A percentile compares a stretch with the other conserved stretches of the same genome.
phyloP scores from a whole-genome alignment of 2,797 vertebrate species.

The Pangasius djambal region DNA sequence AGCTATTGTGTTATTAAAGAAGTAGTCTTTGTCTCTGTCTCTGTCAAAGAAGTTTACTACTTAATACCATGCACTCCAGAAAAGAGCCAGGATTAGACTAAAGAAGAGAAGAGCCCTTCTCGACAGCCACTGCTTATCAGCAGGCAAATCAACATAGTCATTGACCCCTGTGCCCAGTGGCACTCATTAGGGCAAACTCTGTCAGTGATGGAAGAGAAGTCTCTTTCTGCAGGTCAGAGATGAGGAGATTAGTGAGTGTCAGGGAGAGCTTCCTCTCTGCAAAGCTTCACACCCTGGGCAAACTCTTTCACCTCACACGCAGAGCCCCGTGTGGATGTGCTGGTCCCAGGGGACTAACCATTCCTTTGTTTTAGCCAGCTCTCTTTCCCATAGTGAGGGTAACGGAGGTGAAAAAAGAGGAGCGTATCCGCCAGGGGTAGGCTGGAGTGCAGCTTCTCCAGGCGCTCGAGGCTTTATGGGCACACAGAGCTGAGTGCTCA shows the following conservation, averaged over 20 bases:
- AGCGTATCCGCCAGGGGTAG: conserved; percentile 55
- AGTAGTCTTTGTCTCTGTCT: neutral
- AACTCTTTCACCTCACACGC: conserved; percentile 55
- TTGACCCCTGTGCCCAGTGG: conserved; percentile 78
- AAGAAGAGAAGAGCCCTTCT: conserved; percentile 43
- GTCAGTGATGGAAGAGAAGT: conserved; percentile 83
- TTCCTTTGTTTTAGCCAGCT: conserved; percentile 59
- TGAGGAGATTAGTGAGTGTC: conserved; percentile 68
- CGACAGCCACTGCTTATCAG: conserved; percentile 77
- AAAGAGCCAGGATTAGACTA: conserved; percentile 2
- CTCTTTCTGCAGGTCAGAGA: conserved; percentile 81
- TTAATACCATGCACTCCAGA: neutral
- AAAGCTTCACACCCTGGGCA: conserved; percentile 62
- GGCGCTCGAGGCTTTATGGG: conserved; percentile 71
- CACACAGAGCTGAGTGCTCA: conserved; percentile 69
- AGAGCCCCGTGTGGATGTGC: neutral
- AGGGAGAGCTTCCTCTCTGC: conserved; percentile 57
- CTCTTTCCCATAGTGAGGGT: conserved; percentile 54
- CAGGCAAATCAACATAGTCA: conserved; percentile 86
- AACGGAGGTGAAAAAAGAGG: conserved; percentile 56
- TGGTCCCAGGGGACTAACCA: neutral
- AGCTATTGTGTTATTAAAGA: neutral
- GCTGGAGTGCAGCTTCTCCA: conserved; percentile 68
- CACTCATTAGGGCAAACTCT: conserved; percentile 80
- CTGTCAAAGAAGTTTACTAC: neutral